Evolutionary conservation across 2,888 invertebrate species (phyloP), one percentile per base, ranked within the genome.

Genomic region (Branchinecta sandiegonensis): DNA sequence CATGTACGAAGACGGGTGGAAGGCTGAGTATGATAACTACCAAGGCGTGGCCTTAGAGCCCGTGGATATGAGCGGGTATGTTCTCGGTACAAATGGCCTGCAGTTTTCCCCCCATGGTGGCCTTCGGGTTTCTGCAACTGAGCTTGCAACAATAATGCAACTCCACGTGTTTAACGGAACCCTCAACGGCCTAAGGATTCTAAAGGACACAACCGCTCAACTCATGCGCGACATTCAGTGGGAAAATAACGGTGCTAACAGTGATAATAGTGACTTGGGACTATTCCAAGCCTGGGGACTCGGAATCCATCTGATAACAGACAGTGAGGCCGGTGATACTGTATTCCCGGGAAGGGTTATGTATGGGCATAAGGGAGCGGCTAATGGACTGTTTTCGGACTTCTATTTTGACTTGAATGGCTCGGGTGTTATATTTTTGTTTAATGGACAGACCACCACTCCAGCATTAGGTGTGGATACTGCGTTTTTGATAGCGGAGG

Each of bases 251-350:
- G 56, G 56, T 56, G n/a, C 17, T n/a, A 56, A 56, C 17, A 17
- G 56, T 1, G 56, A 56, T 17, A 37, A 37, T 6, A 56, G 14
- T 56, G 8, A 8, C n/a, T n/a, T n/a, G 56, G 56, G 56, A 17
- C 56, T 56, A 14, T 56, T 14, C 17, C 56, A 56, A 56, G 56
- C 56, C 17, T 56, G 56, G 56, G 56, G 56, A 56, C 56, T 56
- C 8, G n/a, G 14, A 14, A 17, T 56, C 17, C 56, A 56, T 10
- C 7, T 9, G 8, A 37, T 37, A 37, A 56, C 56, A 8, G 17
- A n/a, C 17, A 56, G 17, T 10, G 17, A n/a, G 1, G 17, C 17
- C 8, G 56, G 56, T 56, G 56, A 56, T 56, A 17, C 17, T 8
- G 56, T 56, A 8, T 56, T 56, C 10, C 56, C 56, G 8, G 56